Base-by-base conservation (phyloP, 1,140 invertebrate genomes). In the Globodera rostochiensis region DNA sequence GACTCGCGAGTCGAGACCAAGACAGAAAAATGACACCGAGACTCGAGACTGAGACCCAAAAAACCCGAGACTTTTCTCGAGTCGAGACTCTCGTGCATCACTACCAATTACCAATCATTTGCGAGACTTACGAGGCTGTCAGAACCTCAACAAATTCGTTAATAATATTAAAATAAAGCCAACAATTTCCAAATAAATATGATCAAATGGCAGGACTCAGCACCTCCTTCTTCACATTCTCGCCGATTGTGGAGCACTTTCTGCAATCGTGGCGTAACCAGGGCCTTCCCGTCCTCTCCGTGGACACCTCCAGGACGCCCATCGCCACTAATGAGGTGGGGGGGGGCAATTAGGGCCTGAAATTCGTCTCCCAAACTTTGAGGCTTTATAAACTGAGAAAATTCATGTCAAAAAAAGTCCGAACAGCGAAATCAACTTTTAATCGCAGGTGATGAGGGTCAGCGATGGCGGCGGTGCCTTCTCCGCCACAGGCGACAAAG, bases 211-310 rank as follows among this genome's bases (percentile, higher is more conserved):
- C 80, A 84, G 88, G 88, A 21, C 78, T 89, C 66, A 82, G 83
- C 67, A 83, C 88, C 15, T 80, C 87, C 50, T 82, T 87, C 53
- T 89, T 89, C 74, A 87, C 88, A 75, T 89, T 89, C 71, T 89
- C 88, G 8, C 88, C 88, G 4, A 83, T 90, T 67, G 88, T 89
- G 7, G 88, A 89, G 71, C 85, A 86, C 76, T 86, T 86, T 53
- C 80, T 86, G 21, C 83, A 86, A 46, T 87, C 86, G 46, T 86
- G 64, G 13, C 83, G 83, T 25, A 84, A 86, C 74, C 83, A 85
- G 70, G 80, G 74, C 6, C 83, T 85, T 21, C 84, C 85, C 36
- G 85, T 87, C 4, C 70, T 87, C 6, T 74, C 77, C 53, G 83
- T 84, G 25, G 84, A 86, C 73, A 76, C 85, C 21, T 15, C 11